Evolutionary conservation across 1,140 invertebrate genomes (phyloP).

Genomic region (Papilio xuthus): DNA sequence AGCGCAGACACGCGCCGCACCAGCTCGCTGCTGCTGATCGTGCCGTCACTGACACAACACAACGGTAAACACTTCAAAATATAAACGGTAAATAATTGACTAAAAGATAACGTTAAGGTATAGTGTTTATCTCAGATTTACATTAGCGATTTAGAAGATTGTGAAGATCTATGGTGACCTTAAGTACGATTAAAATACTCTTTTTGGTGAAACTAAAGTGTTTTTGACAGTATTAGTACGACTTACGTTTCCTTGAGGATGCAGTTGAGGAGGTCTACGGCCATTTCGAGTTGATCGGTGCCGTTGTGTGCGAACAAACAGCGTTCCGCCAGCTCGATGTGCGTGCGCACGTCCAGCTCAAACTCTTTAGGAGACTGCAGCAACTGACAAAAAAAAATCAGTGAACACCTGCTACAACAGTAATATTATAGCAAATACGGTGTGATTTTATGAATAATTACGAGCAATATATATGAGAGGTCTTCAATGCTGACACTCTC

Average conservation of each 20-base stretch:
- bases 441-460: conserved; percentile 40
- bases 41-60: conserved; percentile 61
- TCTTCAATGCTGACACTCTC: conserved; percentile 66
- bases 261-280: conserved; percentile 65
- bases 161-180: too few relatives aligned
- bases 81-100: not conserved
- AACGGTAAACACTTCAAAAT: not conserved
- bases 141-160: too few relatives aligned
- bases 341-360: conserved; percentile 61
- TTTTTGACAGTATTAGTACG: not conserved
- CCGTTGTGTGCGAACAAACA: conserved; percentile 65
- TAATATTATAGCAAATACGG: too few relatives aligned
- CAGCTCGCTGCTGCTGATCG: conserved; percentile 64
- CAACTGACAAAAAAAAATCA: conserved; percentile 47
- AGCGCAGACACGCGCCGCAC: conserved; percentile 68
- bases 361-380: conserved; percentile 65
- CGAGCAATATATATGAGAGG: conserved; percentile 63
- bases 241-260: conserved; percentile 67
- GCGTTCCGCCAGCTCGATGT: conserved; percentile 64
- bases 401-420: too few relatives aligned
- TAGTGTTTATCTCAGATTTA: too few relatives aligned
- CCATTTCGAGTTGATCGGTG: conserved; percentile 69
- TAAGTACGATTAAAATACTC: too few relatives aligned
- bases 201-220: too few relatives aligned
- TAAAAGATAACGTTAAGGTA: too few relatives aligned